These are phyloP conservation scores for Leptogaster cylindrica DNA, from an alignment of 2,888 invertebrate species.

Conservation along the genomic window DNA sequence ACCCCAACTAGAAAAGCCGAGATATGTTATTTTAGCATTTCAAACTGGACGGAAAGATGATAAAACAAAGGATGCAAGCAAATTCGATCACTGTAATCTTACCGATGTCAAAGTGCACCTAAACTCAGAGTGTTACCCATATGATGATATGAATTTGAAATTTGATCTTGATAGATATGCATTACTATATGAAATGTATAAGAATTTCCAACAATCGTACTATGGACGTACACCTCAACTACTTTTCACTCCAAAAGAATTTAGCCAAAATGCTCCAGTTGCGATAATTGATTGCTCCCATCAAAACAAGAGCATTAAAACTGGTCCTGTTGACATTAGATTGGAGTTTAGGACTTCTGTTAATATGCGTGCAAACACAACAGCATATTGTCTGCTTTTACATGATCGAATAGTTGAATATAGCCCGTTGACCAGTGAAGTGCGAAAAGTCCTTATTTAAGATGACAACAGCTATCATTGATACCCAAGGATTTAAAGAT, in stretches of 20 bases:
- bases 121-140: too few species aligned
- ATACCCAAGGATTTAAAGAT: conserved; percentile 31
- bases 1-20: too few species aligned
- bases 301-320: not conserved
- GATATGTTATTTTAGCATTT: too few species aligned
- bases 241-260: not conserved
- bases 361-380: conserved; percentile 34
- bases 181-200: not conserved
- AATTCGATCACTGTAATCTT: too few species aligned
- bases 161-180: too few species aligned
- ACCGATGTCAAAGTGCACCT: too few species aligned
- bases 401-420: conserved; percentile 46
- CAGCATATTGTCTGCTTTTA: conserved; percentile 42
- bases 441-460: conserved; percentile 33
- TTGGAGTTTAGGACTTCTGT: conserved; percentile 37
- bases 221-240: not conserved
- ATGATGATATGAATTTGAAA: too few species aligned
- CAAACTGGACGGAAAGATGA: too few species aligned
- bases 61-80: too few species aligned
- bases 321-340: conserved; percentile 41
- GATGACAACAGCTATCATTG: not conserved
- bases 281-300: not conserved
- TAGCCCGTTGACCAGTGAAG: conserved; percentile 41
- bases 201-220: not conserved
- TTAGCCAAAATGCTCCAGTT: not conserved